Base-by-base conservation (phyloP, 2,113 vertebrate species). In the Silurus meridionalis region DNA sequence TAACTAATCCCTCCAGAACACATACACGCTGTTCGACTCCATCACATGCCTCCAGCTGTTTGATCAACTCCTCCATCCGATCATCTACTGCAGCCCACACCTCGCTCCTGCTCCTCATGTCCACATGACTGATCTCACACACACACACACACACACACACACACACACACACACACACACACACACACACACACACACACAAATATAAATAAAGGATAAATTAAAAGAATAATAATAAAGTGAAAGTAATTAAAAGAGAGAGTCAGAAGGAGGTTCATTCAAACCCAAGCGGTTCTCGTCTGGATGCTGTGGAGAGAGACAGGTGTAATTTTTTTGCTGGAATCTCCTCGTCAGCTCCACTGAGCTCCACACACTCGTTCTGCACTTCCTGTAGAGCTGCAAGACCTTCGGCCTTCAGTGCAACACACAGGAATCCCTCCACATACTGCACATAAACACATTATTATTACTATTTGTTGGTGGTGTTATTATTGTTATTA, bases 371-470 rank as follows among this genome's bases (percentile, higher is more conserved):
- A 8, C 86, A 88, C 66, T 93, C 93, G 17, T 88, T 85, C 4
- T 90, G 89, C 72, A 90, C 67, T 13, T 94, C 93, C 81, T 93
- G 94, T 60, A 92, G 79, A 83, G 93, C 88, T 88, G 93, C 92
- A 87, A 93, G 87, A 4, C 86, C 88, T 90, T 97, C 96, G 3
- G 94, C 92, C 93, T 93, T 95, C 37, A 99, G 91, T 0, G 93
- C 96, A n/a, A 94, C 91, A 90, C 93, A 95, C 86, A 99, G 93
- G 71, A 96, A 97, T 14, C 94, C 95, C 89, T 97, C 93, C 19
- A 97, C 93, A 80, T 95, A 96, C 97, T 99, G 91, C 53, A 52
- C 69, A 92, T 89, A 91, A 48, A 37, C 55, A 50, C 9, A 4
- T 3, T 11, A n/a, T 52, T 37, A 71, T 25, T 28, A 10, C 3